Evolutionary conservation across 92 coral and sea anemone species (phyloP).

Genomic region (Parazoanthus atlanticus): DNA sequence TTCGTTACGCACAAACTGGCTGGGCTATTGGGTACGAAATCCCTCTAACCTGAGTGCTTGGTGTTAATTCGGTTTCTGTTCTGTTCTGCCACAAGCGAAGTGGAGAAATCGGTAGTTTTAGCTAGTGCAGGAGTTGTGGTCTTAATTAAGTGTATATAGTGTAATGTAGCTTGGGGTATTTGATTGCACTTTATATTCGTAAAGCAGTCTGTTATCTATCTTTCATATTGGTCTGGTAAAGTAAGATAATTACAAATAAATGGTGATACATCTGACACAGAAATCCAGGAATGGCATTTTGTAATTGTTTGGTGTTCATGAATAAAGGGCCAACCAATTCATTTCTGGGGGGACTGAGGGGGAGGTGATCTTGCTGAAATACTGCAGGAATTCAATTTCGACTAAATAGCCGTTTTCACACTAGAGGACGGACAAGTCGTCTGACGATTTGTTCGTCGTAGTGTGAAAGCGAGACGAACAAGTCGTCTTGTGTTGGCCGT

Average conservation of each 20-base stretch:
- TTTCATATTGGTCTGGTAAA: not conserved
- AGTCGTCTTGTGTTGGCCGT: too few species aligned
- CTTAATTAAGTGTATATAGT: slow-evolving; percentile 9
- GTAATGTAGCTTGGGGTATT: not conserved
- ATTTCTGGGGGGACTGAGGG: too few species aligned
- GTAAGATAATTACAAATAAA: slow-evolving; percentile 4
- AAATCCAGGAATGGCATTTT: not conserved
- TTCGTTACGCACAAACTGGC: not conserved
- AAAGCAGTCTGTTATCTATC: slow-evolving; percentile 2
- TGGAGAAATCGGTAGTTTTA: not conserved
- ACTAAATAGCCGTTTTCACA: too few species aligned
- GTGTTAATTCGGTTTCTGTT: not conserved
- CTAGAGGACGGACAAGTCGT: too few species aligned
- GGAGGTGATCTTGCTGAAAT: too few species aligned
- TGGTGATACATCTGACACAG: not conserved
- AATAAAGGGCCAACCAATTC: too few species aligned
- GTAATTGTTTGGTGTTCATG: not conserved
- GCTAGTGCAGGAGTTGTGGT: not conserved
- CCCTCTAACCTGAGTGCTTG: not conserved
- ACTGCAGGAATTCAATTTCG: too few species aligned
- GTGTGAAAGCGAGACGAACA: too few species aligned
- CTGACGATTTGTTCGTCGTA: too few species aligned
- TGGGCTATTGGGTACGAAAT: not conserved
- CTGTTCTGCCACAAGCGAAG: not conserved
- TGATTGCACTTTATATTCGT: not conserved